Evolutionary conservation across 2,888 invertebrate species (phyloP), one percentile per base, ranked within the genome.

Genomic region (Leistus spinibarbis): DNA sequence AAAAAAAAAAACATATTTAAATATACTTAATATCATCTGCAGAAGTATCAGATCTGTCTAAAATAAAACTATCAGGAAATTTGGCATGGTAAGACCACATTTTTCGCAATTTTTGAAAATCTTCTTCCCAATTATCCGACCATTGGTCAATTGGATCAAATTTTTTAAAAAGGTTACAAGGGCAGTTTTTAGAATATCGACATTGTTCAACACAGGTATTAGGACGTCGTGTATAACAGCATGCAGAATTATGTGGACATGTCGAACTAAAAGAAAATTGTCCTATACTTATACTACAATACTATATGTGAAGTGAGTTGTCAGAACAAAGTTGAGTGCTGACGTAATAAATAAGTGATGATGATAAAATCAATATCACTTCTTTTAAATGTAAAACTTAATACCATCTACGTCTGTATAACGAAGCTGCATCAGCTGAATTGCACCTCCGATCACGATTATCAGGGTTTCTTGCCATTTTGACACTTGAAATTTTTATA

Each of bases 61-160:
- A 40, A 23, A 17, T 16, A 66, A 13, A 66, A 27, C 2, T 13
- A 13, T 7, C 13, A n/a, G 22, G 16, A 7, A 53, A 27, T 66
- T 27, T 66, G 7, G 40, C 17, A 40, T 53, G 66, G 40, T 40
- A 17, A 1, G 66, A 66, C 66, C 66, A 66, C 19, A 66, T 40
- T 66, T 19, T 66, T 40, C 53, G 40, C 53, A 66, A 17, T 13
- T 66, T 66, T 10, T 19, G 17, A n/a, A 66, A 66, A 5, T 66
- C 19, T 23, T 66, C 53, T 66, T 40, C 7, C 66, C 66, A 66
- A 27, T 66, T 66, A 40, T 66, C 20, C 3, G 66, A 53, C 66
- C 53, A 66, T 16, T 27, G 40, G 4, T 66, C 24, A 19, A 66
- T 17, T 3, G 2, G 22, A 17, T 63, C 20, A 13, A 17, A 20